A percentile compares a stretch with the other conserved stretches of the same genome.
Conservation (phyloP, 2,113 vertebrate genomes). For the Phyllostomus discolor region DNA sequence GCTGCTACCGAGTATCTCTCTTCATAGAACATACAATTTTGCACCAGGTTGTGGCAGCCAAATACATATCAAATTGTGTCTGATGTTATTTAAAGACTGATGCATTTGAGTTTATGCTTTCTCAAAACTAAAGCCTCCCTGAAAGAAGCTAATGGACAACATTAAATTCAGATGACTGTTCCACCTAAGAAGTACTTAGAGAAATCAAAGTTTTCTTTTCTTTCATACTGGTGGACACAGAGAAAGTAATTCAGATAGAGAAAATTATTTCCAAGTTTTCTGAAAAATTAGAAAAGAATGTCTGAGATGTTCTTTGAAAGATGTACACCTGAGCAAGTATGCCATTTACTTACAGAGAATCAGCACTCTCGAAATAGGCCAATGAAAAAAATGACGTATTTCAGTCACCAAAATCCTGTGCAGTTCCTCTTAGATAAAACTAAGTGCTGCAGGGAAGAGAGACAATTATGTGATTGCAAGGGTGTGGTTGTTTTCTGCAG, state of each 20-base stretch:
- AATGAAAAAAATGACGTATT: neutral
- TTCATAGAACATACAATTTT: neutral
- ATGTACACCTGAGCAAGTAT: neutral
- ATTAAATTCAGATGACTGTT: neutral
- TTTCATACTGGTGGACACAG: neutral
- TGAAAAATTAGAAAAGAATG: slow-evolving; percentile 18
- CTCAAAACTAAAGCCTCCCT: neutral
- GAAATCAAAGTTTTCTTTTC: neutral
- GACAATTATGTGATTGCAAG: neutral
- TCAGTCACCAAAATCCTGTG: neutral
- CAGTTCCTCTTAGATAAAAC: neutral
- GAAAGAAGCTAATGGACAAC: neutral
- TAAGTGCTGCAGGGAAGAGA: neutral
- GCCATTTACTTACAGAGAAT: neutral
- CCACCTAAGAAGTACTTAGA: neutral
- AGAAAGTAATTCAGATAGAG: neutral
- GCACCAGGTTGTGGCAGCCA: neutral
- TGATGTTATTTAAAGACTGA: neutral
- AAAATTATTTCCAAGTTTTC: slow-evolving; percentile 18
- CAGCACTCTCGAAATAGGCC: neutral
- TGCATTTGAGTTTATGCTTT: neutral
- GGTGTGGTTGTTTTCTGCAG: neutral
- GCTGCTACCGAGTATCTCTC: neutral
- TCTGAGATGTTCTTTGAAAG: slow-evolving; percentile 11
- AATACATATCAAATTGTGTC: neutral